These are phyloP conservation scores for Diacarnus erythraeanus DNA, from an alignment of 37 sponge, comb jelly and placozoan species.

Conservation along the genomic window DNA sequence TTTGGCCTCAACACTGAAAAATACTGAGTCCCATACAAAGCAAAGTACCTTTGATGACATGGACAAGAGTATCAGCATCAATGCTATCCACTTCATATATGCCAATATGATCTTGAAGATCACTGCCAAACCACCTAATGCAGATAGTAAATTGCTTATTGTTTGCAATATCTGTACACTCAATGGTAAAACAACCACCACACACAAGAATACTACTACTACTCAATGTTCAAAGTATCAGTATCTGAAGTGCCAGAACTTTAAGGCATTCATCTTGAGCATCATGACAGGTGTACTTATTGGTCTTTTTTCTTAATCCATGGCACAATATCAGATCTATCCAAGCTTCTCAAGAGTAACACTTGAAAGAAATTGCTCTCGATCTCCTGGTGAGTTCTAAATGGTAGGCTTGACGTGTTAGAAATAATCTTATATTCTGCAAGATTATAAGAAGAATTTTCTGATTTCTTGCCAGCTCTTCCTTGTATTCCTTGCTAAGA, in stretches of 20 bases:
- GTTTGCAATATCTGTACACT: constrained; percentile 71
- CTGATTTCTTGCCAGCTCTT: constrained; percentile 41
- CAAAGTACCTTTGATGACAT: constrained; percentile 44
- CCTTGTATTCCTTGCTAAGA: constrained; percentile 23
- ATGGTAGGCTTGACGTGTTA: constrained; percentile 71
- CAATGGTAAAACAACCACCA: constrained; percentile 52
- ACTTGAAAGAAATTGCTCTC: no score
- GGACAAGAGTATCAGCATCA: constrained; percentile 47
- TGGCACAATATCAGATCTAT: constrained; percentile 31
- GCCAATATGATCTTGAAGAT: constrained; percentile 63
- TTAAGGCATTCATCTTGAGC: constrained; percentile 82
- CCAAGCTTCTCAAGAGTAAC: constrained; percentile 38
- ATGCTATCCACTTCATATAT: constrained; percentile 52
- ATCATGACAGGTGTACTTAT: constrained; percentile 68
- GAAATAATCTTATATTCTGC: constrained; percentile 59
- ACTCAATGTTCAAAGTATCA: constrained; percentile 45
- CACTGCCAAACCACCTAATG: constrained; percentile 38
- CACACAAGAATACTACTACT: constrained; percentile 29
- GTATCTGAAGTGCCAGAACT: constrained; percentile 63
- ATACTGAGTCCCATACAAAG: constrained; percentile 22
- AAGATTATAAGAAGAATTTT: constrained; percentile 58
- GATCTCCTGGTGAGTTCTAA: no score
- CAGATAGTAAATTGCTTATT: constrained; percentile 76
- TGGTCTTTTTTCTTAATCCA: constrained; percentile 73
- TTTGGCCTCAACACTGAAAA: constrained; percentile 56